Conservation (phyloP, 2,888 invertebrate genomes). For the Agrotis exclamationis region DNA sequence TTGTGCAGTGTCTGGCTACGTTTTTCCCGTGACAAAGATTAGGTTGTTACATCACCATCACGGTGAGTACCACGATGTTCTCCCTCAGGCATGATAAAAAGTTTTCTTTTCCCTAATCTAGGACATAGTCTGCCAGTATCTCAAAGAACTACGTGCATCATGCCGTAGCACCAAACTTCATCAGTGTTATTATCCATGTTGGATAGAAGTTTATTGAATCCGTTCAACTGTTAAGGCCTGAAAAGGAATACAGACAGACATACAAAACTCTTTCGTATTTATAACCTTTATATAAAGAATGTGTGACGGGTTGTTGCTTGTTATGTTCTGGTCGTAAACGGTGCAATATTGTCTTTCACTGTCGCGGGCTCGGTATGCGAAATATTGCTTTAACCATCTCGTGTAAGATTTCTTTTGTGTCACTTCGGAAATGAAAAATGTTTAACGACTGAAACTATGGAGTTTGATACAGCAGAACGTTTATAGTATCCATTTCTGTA, state of each 20-base stretch:
- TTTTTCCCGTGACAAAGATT: no score
- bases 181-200: no score
- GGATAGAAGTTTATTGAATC: not conserved
- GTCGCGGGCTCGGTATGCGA: slow-evolving; percentile 30
- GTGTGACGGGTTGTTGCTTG: slow-evolving; percentile 44
- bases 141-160: not conserved
- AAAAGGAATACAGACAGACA: not conserved
- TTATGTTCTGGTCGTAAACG: slow-evolving; percentile 38
- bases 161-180: not conserved
- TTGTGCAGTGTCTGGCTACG: no score
- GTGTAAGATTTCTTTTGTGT: slow-evolving; percentile 33
- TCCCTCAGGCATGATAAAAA: no score
- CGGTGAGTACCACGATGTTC: no score
- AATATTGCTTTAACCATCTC: slow-evolving; percentile 20
- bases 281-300: slow-evolving; percentile 30
- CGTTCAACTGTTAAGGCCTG: not conserved
- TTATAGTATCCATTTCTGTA: not conserved
- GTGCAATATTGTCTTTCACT: slow-evolving; percentile 56
- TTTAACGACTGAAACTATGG: slow-evolving; percentile 21
- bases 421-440: slow-evolving; percentile 8
- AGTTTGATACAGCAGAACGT: not conserved
- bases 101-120: not conserved
- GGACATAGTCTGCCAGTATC: not conserved
- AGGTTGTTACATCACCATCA: no score
- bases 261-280: not conserved